A percentile compares a stretch with the other conserved stretches of the same genome.
Conservation (phyloP, 2,113 vertebrate genomes). For the Nipponia nippon region DNA sequence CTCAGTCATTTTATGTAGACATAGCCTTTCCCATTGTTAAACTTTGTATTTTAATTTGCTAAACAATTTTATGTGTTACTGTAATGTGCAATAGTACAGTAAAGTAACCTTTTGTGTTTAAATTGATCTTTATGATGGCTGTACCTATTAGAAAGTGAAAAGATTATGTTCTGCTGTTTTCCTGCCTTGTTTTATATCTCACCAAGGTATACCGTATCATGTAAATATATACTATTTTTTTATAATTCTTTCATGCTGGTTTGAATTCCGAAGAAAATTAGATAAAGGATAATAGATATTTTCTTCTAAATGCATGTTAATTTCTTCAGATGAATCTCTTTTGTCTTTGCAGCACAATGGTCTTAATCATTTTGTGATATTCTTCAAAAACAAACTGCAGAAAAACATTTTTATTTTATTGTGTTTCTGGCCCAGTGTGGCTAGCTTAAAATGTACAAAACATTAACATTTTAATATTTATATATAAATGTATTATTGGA, state of each 20-base stretch:
- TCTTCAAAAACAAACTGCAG: conserved; percentile 41
- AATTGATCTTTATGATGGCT: not conserved
- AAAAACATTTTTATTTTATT: conserved; percentile 52
- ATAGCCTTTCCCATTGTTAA: conserved; percentile 61
- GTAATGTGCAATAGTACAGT: conserved; percentile 38
- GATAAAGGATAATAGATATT: conserved; percentile 67
- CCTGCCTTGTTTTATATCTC: conserved; percentile 73
- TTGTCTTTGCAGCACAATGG: conserved; percentile 67
- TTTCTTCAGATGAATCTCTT: conserved; percentile 62
- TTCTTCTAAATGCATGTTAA: conserved; percentile 69
- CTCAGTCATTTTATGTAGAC: conserved; percentile 54
- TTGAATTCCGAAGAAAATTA: conserved; percentile 67
- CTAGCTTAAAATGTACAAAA: conserved; percentile 57
- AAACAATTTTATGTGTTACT: conserved; percentile 58
- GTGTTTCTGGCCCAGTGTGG: conserved; percentile 49
- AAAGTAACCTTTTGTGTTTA: conserved; percentile 42
- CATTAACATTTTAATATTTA: conserved; percentile 67
- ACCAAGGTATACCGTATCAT: conserved; percentile 63
- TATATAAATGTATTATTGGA: conserved; percentile 57
- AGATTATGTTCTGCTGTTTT: conserved; percentile 22
- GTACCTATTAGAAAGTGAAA: conserved; percentile 1
- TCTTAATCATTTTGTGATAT: conserved; percentile 67
- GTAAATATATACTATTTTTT: conserved; percentile 85
- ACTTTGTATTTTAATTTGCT: conserved; percentile 64
- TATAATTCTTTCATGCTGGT: conserved; percentile 67